phyloP scores from a whole-genome alignment of 2,113 vertebrate species.

The Clarias magur region DNA sequence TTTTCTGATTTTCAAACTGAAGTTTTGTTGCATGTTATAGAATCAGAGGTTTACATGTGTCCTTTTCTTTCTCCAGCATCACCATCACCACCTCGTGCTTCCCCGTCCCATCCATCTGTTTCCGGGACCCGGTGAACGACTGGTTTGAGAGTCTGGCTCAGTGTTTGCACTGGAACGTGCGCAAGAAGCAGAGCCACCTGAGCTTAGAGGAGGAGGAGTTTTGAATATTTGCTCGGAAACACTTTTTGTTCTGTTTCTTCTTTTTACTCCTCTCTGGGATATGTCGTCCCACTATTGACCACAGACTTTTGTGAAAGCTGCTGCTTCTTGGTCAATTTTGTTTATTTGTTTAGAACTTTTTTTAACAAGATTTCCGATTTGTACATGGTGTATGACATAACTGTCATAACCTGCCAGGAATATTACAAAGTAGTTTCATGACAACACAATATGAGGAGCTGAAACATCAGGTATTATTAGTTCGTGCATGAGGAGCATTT shows the following conservation, averaged over 20 bases:
- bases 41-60: not conserved
- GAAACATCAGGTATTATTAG: slow-evolving; percentile 25
- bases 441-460: not conserved
- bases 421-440: not conserved
- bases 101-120: slow-evolving; percentile 80
- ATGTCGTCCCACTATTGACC: not conserved
- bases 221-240: slow-evolving; percentile 18
- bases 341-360: not conserved
- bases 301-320: slow-evolving; percentile 17
- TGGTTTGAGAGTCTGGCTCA: slow-evolving; percentile 82
- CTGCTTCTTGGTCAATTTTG: not conserved
- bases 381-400: not conserved
- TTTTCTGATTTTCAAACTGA: not conserved
- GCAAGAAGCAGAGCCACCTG: slow-evolving; percentile 76
- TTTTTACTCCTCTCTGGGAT: not conserved
- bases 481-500: not conserved
- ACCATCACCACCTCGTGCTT: slow-evolving; percentile 80
- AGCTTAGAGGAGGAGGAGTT: slow-evolving; percentile 48
- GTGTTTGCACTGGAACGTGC: slow-evolving; percentile 83
- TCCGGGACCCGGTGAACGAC: slow-evolving; percentile 80
- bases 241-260: not conserved
- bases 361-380: not conserved
- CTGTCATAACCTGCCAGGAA: slow-evolving; percentile 12
- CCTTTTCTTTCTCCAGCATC: slow-evolving; percentile 64
- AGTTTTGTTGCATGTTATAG: not conserved